These are phyloP conservation scores for Eubasilissa regina DNA, from an alignment of 1,140 invertebrate genomes.

Conservation along the genomic window DNA sequence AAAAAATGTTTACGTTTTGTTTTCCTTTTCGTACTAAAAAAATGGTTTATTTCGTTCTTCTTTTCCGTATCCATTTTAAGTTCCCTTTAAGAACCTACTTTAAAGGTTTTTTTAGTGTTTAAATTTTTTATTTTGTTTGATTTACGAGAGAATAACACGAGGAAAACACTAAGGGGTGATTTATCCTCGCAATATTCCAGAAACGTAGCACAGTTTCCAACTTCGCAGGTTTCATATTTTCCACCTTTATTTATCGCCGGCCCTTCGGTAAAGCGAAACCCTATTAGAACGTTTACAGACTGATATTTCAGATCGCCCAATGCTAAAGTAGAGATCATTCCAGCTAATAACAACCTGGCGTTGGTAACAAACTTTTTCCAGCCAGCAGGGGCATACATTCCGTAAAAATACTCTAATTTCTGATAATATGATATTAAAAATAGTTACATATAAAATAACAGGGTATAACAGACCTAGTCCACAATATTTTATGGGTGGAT, in stretches of 20 bases:
- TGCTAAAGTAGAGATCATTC: too few species aligned
- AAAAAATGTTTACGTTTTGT: neutral
- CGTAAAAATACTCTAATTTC: too few species aligned
- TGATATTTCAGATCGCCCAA: neutral
- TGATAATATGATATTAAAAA: too few species aligned
- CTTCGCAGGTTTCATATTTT: constrained; percentile 1
- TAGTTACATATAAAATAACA: too few species aligned
- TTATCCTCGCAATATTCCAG: neutral
- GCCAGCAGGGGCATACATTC: too few species aligned
- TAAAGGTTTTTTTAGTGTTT: neutral
- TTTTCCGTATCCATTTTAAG: neutral
- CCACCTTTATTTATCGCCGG: neutral
- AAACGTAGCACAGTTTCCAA: neutral
- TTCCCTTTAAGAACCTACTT: neutral
- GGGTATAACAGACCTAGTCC: too few species aligned
- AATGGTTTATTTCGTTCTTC: neutral
- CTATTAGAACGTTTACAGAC: constrained; percentile 5
- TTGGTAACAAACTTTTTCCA: too few species aligned
- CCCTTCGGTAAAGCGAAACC: neutral
- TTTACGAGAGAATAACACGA: neutral
- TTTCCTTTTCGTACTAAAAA: neutral
- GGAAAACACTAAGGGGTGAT: neutral
- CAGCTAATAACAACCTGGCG: too few species aligned
- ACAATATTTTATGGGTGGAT: too few species aligned
- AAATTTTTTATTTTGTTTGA: neutral